Conservation (phyloP, 2,113 vertebrate genomes). For the Anthoscopus minutus region DNA sequence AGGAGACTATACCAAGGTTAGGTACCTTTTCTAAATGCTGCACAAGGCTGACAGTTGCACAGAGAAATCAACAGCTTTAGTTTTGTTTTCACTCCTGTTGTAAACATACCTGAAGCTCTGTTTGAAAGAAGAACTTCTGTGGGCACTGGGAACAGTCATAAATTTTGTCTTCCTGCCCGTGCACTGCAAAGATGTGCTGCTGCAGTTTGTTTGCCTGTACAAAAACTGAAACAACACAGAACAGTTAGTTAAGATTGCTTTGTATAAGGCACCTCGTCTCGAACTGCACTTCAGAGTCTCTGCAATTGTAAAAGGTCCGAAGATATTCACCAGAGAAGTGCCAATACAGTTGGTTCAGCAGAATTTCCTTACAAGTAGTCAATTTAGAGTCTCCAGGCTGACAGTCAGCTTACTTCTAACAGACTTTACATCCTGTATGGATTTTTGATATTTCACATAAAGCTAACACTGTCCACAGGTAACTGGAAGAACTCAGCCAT, state of each 20-base stretch:
- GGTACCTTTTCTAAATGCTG: background rate
- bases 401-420: slow-evolving; percentile 82
- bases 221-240: slow-evolving; percentile 80
- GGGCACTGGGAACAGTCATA: slow-evolving; percentile 99
- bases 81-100: background rate
- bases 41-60: background rate
- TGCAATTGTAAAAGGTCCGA: slow-evolving; percentile 41
- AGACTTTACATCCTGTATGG: slow-evolving; percentile 77
- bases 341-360: slow-evolving; percentile 71
- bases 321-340: slow-evolving; percentile 80
- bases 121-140: slow-evolving; percentile 99
- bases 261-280: background rate
- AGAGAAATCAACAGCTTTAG: background rate
- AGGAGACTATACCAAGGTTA: background rate
- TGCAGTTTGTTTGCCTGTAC: slow-evolving; percentile 99
- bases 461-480: slow-evolving; percentile 24
- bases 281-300: background rate
- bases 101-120: slow-evolving; percentile 92
- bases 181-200: slow-evolving; percentile 98
- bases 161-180: slow-evolving; percentile 98
- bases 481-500: slow-evolving; percentile 37
- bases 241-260: background rate
- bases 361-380: slow-evolving; percentile 80
- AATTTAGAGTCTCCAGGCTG: slow-evolving; percentile 78
- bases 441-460: slow-evolving; percentile 63